These are phyloP conservation scores for Rhyacophila evoluta DNA, from an alignment of 2,888 invertebrate species.

Conservation along the genomic window DNA sequence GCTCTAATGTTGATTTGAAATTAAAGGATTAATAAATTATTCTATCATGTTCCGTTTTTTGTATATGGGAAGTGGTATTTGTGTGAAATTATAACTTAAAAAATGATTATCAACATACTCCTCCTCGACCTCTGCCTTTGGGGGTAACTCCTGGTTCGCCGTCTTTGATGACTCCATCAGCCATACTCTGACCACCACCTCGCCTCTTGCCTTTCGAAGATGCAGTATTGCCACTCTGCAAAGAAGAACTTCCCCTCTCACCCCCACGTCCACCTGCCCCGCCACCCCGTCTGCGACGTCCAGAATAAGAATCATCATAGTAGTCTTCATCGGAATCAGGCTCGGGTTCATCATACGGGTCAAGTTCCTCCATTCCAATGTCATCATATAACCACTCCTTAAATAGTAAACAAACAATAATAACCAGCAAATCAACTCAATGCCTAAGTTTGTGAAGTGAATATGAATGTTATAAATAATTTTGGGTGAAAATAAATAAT, in stretches of 20 bases:
- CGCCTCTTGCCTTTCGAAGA: slow-evolving; percentile 78
- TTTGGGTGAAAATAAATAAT: too few species aligned
- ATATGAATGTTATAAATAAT: too few species aligned
- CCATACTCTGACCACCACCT: slow-evolving; percentile 62
- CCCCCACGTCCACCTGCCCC: slow-evolving; percentile 2
- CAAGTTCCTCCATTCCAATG: slow-evolving; percentile 89
- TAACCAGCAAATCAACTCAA: too few species aligned
- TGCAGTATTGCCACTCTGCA: slow-evolving; percentile 72
- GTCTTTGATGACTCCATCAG: slow-evolving; percentile 56
- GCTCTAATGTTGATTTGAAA: too few species aligned
- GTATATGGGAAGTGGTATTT: too few species aligned
- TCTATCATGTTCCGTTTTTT: too few species aligned
- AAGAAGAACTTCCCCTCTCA: not conserved
- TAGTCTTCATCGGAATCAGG: slow-evolving; percentile 95
- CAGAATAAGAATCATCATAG: slow-evolving; percentile 89
- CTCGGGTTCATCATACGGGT: slow-evolving; percentile 91
- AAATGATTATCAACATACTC: too few species aligned
- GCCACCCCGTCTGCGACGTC: slow-evolving; percentile 77
- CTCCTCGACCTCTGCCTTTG: slow-evolving; percentile 50
- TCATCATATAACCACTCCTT: slow-evolving; percentile 93
- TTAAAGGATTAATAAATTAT: too few species aligned
- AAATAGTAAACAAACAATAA: not conserved
- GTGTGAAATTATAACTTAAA: too few species aligned
- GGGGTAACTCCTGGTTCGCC: slow-evolving; percentile 58
- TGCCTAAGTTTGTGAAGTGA: too few species aligned